Evolutionary conservation across 2,888 invertebrate species (phyloP), one percentile per base, ranked within the genome.

Genomic region (Leptura quadrifasciata): DNA sequence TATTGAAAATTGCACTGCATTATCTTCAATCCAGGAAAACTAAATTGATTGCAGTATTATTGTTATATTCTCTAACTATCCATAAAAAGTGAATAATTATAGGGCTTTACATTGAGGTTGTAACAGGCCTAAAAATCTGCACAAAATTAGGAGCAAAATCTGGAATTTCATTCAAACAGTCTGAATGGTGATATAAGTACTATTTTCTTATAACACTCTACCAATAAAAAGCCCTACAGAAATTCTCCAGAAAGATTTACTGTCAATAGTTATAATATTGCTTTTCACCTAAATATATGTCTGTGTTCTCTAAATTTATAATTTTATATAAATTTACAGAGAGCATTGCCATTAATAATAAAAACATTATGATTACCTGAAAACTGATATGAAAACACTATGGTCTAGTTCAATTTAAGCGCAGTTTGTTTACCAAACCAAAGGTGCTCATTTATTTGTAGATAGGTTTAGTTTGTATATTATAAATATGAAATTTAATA

Each of bases 381-480:
- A 0, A 60, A 60, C 31, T 1, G 21, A 64, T 21, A 31, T 8
- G 8, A 12, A 9, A 67, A 17, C 35, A n/a, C 9, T n/a, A n/a
- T 69, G 69, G 69, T 58, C 69, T 58, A n/a, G 20, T 39, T 31
- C 58, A 76, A 73, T 76, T 72, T 64, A 74, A 76, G 74, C 57
- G 27, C 72, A 77, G 76, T 76, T 80, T 71, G 67, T 76, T 84
- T 85, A 84, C 84, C 84, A 86, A 86, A 87, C 88, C 87, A 88
- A 88, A 87, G 87, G 88, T 88, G 88, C 87, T 87, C 87, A 86
- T 86, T 86, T 84, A 82, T 82, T 86, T 84, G 76, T 85, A 85
- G 81, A 81, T 85, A 84, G 79, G 21, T 81, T 82, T 82, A 84
- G 82, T 83, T 83, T 80, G 64, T 47, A 65, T 74, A 78, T 64